These are phyloP conservation scores for Cyphomyrus plagiostoma DNA, from an alignment of 2,113 vertebrate species.

Conservation along the genomic window DNA sequence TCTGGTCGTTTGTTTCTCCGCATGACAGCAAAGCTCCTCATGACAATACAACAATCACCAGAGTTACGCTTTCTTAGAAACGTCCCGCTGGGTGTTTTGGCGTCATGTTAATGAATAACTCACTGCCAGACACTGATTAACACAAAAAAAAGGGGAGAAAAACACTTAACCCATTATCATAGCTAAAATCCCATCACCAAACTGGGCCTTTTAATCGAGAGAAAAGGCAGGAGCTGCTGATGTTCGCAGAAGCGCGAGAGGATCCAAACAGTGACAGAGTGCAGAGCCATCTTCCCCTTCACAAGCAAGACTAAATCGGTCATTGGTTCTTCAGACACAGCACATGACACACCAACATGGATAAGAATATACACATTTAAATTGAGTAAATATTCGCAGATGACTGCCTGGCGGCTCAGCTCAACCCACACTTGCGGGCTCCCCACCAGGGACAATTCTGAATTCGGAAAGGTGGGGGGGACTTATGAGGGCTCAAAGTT, in stretches of 20 bases:
- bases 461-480: neutral
- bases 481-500: neutral
- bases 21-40: neutral
- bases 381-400: neutral
- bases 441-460: neutral
- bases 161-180: neutral
- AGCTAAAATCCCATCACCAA: neutral
- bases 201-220: neutral
- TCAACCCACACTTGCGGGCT: neutral
- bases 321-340: neutral
- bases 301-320: neutral
- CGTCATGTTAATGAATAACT: neutral
- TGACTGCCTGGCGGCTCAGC: neutral
- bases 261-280: neutral
- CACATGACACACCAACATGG: neutral
- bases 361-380: neutral
- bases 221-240: neutral
- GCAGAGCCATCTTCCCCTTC: neutral
- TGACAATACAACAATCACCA: neutral
- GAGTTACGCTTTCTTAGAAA: neutral
- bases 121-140: neutral
- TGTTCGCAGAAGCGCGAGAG: neutral
- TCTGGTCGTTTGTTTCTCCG: neutral
- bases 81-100: neutral
- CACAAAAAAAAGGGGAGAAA: neutral